Evolutionary conservation across 2,797 vertebrate genomes (phyloP).

Genomic region (Falco cherrug): DNA sequence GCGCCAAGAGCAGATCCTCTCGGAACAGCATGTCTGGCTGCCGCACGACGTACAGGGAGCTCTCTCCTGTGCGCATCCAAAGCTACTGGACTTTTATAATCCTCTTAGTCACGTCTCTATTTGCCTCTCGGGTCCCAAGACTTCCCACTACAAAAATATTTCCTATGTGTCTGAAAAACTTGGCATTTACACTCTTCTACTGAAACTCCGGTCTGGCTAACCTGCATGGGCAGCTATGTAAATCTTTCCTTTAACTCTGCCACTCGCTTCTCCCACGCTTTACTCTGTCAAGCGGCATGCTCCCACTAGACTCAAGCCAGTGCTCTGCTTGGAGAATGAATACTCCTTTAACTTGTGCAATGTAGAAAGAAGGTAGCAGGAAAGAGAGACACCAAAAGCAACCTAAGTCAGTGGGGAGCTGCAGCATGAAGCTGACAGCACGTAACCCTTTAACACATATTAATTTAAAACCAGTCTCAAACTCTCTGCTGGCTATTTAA

Average conservation of each 20-base stretch:
- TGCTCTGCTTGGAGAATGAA: neutral
- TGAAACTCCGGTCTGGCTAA: neutral
- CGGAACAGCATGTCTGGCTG: rapidly evolving
- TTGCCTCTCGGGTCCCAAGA: neutral
- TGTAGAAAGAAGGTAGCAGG: neutral
- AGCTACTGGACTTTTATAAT: neutral
- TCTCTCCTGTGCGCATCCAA: neutral
- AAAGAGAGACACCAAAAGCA: neutral
- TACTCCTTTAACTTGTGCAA: neutral
- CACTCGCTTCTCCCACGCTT: neutral
- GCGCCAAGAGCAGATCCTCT: neutral
- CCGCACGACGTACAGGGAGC: rapidly evolving
- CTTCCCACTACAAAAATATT: neutral
- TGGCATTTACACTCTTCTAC: neutral
- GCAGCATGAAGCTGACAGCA: neutral
- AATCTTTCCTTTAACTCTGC: neutral
- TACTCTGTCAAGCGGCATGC: rapidly evolving
- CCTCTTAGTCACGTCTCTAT: neutral
- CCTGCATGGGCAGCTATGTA: neutral
- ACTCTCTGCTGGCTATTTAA: neutral
- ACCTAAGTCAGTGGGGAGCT: rapidly evolving
- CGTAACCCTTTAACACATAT: neutral
- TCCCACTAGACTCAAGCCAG: neutral
- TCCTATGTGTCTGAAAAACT: neutral
- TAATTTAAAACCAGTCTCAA: neutral